Percentiles rank a stretch among this genome's conserved stretches.
These are phyloP conservation scores for Chionoecetes opilio DNA, from an alignment of 1,140 invertebrate species.

Conservation along the genomic window DNA sequence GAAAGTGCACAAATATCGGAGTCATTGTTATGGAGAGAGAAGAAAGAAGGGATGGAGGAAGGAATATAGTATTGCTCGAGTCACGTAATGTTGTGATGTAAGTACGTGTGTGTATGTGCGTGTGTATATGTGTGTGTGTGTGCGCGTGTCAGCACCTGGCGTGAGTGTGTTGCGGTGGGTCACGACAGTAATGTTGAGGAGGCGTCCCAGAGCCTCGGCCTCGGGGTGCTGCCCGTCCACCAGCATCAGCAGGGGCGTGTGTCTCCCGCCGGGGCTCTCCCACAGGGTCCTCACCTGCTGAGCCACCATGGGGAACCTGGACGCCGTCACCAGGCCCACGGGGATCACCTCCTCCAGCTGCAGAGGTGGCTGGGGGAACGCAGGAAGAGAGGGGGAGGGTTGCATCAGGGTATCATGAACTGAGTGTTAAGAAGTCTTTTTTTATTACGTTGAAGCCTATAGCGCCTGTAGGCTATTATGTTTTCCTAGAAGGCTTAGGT, in stretches of 20 bases:
- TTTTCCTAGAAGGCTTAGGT: no score
- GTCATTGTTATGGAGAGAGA: neutral
- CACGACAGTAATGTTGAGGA: conserved; percentile 51
- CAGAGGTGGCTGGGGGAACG: conserved; percentile 40
- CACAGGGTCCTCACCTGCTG: conserved; percentile 55
- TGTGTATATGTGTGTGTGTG: neutral
- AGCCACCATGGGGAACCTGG: conserved; percentile 49
- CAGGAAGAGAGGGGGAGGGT: neutral
- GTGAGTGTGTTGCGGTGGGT: conserved; percentile 49
- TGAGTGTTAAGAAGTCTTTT: no score
- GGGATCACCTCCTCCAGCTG: conserved; percentile 64
- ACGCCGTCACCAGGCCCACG: conserved; percentile 59
- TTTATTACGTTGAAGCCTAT: no score
- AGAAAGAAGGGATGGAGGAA: neutral
- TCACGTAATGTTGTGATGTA: no score
- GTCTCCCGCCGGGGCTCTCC: conserved; percentile 30
- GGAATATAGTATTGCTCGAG: neutral
- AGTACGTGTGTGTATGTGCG: neutral
- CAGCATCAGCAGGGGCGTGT: conserved; percentile 63
- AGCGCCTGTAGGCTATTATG: no score
- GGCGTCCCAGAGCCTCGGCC: conserved; percentile 35
- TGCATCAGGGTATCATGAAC: no score
- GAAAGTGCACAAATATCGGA: no score
- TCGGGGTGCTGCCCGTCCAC: conserved; percentile 58
- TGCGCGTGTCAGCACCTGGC: neutral